Base-by-base conservation (phyloP, 2,888 invertebrate genomes). In the Nomada lathburiana region DNA sequence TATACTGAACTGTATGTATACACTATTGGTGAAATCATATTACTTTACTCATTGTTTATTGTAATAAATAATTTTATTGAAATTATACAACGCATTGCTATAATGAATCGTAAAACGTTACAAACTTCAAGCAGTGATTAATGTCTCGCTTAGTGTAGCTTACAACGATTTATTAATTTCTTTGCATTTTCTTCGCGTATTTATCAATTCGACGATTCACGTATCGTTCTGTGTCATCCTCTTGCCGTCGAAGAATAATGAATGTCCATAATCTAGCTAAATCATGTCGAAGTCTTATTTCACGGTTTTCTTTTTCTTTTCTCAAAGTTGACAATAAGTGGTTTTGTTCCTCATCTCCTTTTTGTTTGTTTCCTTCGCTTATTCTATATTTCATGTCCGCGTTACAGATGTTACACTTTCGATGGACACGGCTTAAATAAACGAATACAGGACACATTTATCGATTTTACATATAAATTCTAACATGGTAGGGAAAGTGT, bases 11-110 rank as follows among this genome's bases (percentile, higher is more conserved):
- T 7, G 7, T 36, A 36, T 36, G 7, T 7, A 36, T 36, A 36
- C 7, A 36, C 36, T 36, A 36, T 36, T 36, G 36, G 36, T 5
- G 36, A 36, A 36, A 9, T 36, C 36, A 36, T 7, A 36, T 36
- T 36, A 36, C 7, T 36, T 36, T 36, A 36, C 36, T 36, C 36
- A 36, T 36, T 36, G 77, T 88, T 86, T 82, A 89, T 90, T 88
- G 89, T 92, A 93, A 93, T 93, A 93, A 93, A 93, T 93, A 93
- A 91, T 92, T 93, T 92, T 93, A 92, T 92, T 92, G 89, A 91
- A 92, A 93, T 93, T 89, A 92, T 93, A 92, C 91, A 92, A 92
- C 91, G 92, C 90, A 91, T 92, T 88, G 86, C 88, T 92, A 91
- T 92, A 89, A 89, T 91, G 86, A 89, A 91, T 91, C 89, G 90